Base-by-base conservation (phyloP, 2,888 invertebrate species). In the Platycheirus rosarum region DNA sequence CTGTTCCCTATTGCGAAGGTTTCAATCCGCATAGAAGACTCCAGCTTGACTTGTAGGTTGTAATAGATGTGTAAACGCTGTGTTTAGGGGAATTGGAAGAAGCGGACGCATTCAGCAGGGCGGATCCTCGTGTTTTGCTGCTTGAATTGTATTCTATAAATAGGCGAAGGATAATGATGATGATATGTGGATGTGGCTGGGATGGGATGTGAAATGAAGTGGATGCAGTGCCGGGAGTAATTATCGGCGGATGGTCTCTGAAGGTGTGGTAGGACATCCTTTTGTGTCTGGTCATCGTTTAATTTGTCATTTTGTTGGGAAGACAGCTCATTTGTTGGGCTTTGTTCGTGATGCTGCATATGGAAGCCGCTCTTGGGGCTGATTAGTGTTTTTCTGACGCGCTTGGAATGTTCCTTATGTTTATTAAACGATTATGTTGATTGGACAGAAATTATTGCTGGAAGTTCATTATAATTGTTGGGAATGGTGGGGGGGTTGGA, bases 251-350 rank as follows among this genome's bases (percentile, higher is more conserved):
- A 57, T 66, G 62, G 69, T 51, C 62, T 51, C 6, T n/a, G 11
- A 42, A 44, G 44, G 29, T 44, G 66, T 8, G 60, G 66, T 20
- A 26, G 23, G 63, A 14, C 44, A 40, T 11, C 13, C n/a, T 60
- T 49, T 57, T 69, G 26, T 57, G 35, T 37, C 37, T 60, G 69
- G 18, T 63, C 65, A 42, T 62, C 78, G 79, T 57, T 69, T 63
- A 79, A 57, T 79, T 79, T 79, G 79, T 79, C 79, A 68, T 78
- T 66, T 46, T 40, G 60, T 20, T 60, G 37, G n/a, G 13, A 42
- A 32, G 66, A 60, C 46, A 60, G 53, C 29, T 42, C 69, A 32
- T 29, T 20, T 53, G 16, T 20, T 14, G 23, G 16, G 26, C n/a
- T 6, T 46, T 48, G 8, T 48, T 11, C 44, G 7, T 46, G 18